Percentiles rank a stretch among this genome's conserved stretches.
phyloP scores from a whole-genome alignment of 64 coral and sea anemone genomes.

The Catalaphyllia jardinei region DNA sequence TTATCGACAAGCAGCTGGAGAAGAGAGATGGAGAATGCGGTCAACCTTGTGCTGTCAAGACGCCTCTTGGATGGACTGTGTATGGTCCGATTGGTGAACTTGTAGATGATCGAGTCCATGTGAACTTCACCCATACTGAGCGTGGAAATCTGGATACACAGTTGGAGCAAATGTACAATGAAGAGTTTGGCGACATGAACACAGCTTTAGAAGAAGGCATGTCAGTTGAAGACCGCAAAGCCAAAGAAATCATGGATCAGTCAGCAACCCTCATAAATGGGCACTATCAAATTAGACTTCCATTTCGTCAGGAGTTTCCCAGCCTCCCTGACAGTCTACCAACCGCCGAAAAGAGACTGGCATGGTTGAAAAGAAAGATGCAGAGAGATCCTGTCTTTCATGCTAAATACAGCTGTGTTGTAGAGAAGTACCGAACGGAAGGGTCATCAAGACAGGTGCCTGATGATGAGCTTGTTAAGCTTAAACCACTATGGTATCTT shows the following conservation, averaged over 20 bases:
- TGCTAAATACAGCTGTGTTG: conserved; percentile 28
- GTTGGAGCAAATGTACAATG: conserved; percentile 30
- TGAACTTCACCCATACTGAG: conserved; percentile 18
- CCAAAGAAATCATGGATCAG: conserved; percentile 37
- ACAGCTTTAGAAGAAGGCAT: background rate
- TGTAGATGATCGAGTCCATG: background rate
- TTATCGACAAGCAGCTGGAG: no score
- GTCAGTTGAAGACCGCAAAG: conserved; percentile 58
- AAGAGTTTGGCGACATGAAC: conserved; percentile 29
- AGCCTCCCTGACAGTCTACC: conserved; percentile 81
- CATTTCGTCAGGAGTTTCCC: conserved; percentile 64
- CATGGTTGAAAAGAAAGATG: no score
- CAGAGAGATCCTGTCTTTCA: no score
- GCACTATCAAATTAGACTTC: conserved; percentile 66
- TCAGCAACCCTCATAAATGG: conserved; percentile 49
- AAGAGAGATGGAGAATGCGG: conserved; percentile 36
- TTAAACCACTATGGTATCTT: conserved; percentile 52
- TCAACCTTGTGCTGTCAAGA: conserved; percentile 46
- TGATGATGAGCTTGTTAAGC: conserved; percentile 36
- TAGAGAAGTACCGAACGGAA: conserved; percentile 66
- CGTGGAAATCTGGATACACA: conserved; percentile 37
- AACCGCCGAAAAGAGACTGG: no score
- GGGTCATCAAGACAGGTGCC: conserved; percentile 54
- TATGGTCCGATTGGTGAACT: conserved; percentile 30
- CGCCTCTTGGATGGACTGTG: conserved; percentile 63